phyloP scores from a whole-genome alignment of 2,113 vertebrate species.

The Microtus richardsoni region DNA sequence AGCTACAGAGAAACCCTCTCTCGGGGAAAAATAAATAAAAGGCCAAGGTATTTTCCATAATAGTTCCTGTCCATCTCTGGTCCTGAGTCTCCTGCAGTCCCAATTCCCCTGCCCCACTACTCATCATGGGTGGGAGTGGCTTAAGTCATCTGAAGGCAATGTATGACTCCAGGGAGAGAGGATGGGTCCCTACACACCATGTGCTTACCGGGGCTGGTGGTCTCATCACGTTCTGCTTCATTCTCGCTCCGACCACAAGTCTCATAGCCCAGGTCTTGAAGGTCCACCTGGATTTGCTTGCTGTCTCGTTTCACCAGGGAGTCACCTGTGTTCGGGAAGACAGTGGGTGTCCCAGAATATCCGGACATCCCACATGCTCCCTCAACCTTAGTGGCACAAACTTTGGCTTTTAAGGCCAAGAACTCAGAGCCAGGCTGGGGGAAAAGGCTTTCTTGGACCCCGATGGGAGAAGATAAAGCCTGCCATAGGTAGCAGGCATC shows the following conservation, averaged over 20 bases:
- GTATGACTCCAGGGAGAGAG: too few species aligned
- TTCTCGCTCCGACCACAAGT: conserved; percentile 96
- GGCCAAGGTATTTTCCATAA: too few species aligned
- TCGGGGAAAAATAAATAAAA: too few species aligned
- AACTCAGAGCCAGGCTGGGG: background rate
- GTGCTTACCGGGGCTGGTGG: conserved; percentile 93
- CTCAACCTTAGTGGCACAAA: background rate
- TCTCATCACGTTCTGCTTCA: conserved; percentile 93
- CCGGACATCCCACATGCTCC: background rate
- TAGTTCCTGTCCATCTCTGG: background rate
- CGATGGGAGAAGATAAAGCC: background rate
- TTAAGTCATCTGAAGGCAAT: background rate
- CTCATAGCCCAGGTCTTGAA: conserved; percentile 97
- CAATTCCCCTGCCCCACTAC: background rate
- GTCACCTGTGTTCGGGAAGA: conserved; percentile 87
- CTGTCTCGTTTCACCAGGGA: conserved; percentile 89
- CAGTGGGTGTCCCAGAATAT: rapidly evolving
- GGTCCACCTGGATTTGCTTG: conserved; percentile 94
- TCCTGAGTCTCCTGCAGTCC: background rate
- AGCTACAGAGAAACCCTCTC: too few species aligned
- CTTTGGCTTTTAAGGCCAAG: background rate
- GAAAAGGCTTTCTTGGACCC: background rate
- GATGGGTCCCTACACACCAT: rapidly evolving
- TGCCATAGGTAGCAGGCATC: background rate
- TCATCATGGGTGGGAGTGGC: background rate